These are phyloP conservation scores for Drosophila meridiana DNA, from an alignment of 2,888 invertebrate genomes.

Conservation along the genomic window DNA sequence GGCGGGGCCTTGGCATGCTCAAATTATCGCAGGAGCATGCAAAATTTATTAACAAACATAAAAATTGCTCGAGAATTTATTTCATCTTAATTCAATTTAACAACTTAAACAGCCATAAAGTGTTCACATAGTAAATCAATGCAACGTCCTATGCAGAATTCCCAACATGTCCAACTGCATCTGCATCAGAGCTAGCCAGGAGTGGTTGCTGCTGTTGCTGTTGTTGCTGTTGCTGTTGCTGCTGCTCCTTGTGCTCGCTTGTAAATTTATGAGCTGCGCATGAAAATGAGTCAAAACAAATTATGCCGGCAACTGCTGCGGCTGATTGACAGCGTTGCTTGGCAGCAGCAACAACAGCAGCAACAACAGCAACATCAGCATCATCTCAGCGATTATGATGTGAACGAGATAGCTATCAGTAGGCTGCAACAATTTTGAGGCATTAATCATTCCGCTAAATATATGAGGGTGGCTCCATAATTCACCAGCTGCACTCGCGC, in stretches of 20 bases:
- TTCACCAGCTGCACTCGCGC: slow-evolving; percentile 17
- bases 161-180: slow-evolving; percentile 34
- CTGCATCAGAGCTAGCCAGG: slow-evolving; percentile 30
- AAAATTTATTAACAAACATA: slow-evolving; percentile 82
- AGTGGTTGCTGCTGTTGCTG: slow-evolving; percentile 2
- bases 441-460: slow-evolving; percentile 72
- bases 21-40: slow-evolving; percentile 75
- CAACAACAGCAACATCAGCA: slow-evolving; percentile 17
- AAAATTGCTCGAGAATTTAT: slow-evolving; percentile 78
- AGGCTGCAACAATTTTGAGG: slow-evolving; percentile 61
- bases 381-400: slow-evolving; percentile 67
- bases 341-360: slow-evolving; percentile 12
- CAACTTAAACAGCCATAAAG: slow-evolving; percentile 83
- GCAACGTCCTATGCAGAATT: slow-evolving; percentile 59
- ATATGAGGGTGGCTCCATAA: slow-evolving; percentile 53
- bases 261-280: slow-evolving; percentile 76
- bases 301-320: slow-evolving; percentile 63
- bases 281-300: slow-evolving; percentile 82
- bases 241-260: slow-evolving; percentile 24
- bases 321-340: slow-evolving; percentile 64
- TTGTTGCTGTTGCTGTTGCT: background rate
- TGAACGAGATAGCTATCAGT: slow-evolving; percentile 70
- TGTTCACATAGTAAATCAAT: slow-evolving; percentile 83
- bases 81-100: slow-evolving; percentile 83
- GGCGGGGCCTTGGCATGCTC: slow-evolving; percentile 51